Percentiles rank a stretch among this genome's conserved stretches.
These are phyloP conservation scores for Mesitornis unicolor DNA, from an alignment of 2,113 vertebrate species.

Conservation along the genomic window DNA sequence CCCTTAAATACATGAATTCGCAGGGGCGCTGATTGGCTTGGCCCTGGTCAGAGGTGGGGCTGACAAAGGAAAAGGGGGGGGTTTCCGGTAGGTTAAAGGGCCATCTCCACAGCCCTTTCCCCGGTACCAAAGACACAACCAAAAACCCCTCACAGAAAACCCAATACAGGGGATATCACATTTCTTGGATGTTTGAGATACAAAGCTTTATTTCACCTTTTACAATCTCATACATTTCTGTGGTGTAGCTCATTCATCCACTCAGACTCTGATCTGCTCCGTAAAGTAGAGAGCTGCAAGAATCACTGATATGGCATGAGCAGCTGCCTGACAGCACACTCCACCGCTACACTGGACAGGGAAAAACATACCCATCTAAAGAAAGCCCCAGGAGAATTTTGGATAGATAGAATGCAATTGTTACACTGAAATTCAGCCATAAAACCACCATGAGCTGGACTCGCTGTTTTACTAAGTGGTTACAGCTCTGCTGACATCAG, in stretches of 20 bases:
- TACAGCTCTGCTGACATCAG: slow-evolving; percentile 29
- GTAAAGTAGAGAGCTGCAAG: background rate
- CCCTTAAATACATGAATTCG: too few relatives aligned
- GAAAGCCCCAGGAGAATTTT: background rate
- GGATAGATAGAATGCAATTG: background rate
- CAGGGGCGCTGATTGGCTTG: too few relatives aligned
- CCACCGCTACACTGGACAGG: background rate
- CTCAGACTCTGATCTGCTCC: background rate
- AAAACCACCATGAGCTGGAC: background rate
- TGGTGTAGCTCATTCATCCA: background rate
- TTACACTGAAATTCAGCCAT: background rate
- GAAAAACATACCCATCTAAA: background rate
- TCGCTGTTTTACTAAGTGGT: background rate
- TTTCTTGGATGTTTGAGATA: background rate
- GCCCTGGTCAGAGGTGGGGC: too few relatives aligned
- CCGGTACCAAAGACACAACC: too few relatives aligned
- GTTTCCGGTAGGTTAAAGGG: too few relatives aligned
- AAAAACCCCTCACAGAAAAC: too few relatives aligned
- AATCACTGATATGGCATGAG: accelerated
- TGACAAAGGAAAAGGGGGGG: too few relatives aligned
- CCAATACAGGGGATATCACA: accelerated
- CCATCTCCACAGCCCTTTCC: too few relatives aligned
- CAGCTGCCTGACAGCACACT: background rate
- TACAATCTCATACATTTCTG: background rate
- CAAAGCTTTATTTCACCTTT: background rate